phyloP scores from a whole-genome alignment of 2,113 vertebrate genomes.

The Lipophrys pholis region DNA sequence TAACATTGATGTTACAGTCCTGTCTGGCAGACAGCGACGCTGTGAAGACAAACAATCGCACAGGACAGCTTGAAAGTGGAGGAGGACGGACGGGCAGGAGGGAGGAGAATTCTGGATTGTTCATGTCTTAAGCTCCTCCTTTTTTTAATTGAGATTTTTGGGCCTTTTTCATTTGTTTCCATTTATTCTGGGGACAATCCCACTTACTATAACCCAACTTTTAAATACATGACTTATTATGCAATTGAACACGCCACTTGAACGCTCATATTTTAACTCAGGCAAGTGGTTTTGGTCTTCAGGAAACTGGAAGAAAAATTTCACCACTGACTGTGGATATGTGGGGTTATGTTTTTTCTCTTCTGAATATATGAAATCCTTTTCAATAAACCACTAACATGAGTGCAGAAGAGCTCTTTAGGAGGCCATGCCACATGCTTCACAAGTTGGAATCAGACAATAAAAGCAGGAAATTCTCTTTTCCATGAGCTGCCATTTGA shows the following conservation, averaged over 20 bases:
- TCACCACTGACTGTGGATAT: background rate
- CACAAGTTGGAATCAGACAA: conserved; percentile 8
- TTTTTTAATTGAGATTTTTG: background rate
- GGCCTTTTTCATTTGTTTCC: background rate
- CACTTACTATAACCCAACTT: background rate
- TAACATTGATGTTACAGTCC: conserved; percentile 58
- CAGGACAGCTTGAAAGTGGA: conserved; percentile 43
- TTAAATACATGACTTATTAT: background rate
- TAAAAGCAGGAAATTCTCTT: conserved; percentile 2
- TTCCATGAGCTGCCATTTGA: conserved; percentile 1
- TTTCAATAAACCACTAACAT: background rate
- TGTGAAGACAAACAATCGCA: conserved; percentile 61
- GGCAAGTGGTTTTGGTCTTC: conserved; percentile 10
- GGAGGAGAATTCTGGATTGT: conserved; percentile 15
- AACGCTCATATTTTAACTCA: background rate
- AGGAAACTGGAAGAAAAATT: background rate
- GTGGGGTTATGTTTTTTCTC: background rate
- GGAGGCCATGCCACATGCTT: background rate
- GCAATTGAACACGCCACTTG: background rate
- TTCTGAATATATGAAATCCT: background rate
- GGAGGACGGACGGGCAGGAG: conserved; percentile 27
- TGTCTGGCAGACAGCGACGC: conserved; percentile 57
- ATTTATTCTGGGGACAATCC: background rate
- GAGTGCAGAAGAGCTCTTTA: background rate
- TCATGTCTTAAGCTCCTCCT: conserved; percentile 26